phyloP scores from a whole-genome alignment of 1,140 invertebrate genomes.

The Luehdorfia chinensis region DNA sequence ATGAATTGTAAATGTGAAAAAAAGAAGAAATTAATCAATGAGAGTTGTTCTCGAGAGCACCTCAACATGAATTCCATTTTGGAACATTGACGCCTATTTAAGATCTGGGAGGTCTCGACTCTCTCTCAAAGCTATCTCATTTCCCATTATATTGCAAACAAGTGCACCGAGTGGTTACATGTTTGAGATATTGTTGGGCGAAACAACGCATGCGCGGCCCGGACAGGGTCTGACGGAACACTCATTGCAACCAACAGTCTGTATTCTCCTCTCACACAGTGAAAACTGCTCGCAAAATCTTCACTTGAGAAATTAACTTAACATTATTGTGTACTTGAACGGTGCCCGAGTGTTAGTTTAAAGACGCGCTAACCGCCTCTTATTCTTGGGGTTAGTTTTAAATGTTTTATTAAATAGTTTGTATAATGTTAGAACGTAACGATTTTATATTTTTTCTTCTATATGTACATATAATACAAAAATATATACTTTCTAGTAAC shows the following conservation, averaged over 20 bases:
- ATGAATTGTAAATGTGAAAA: too few relatives aligned
- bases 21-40: too few relatives aligned
- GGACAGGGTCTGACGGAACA: slow-evolving; percentile 11
- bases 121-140: slow-evolving; percentile 15
- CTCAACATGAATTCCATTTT: slow-evolving; percentile 10
- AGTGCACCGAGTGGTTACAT: slow-evolving; percentile 20
- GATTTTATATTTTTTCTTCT: too few relatives aligned
- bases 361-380: too few relatives aligned
- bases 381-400: too few relatives aligned
- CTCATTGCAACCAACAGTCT: slow-evolving; percentile 22
- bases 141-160: slow-evolving; percentile 20
- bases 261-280: slow-evolving; percentile 15
- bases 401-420: too few relatives aligned
- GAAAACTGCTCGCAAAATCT: slow-evolving; percentile 4
- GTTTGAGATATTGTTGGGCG: slow-evolving; percentile 12
- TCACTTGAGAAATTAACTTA: slow-evolving; percentile 13
- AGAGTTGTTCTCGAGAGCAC: too few relatives aligned
- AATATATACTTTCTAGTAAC: too few relatives aligned
- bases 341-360: too few relatives aligned
- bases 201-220: slow-evolving; percentile 17
- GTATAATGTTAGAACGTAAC: too few relatives aligned
- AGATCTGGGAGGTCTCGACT: not conserved
- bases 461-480: too few relatives aligned
- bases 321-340: not conserved
- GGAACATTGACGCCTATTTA: slow-evolving; percentile 2